phyloP scores from a whole-genome alignment of 2,888 invertebrate species.

The Drosophila gaucha region DNA sequence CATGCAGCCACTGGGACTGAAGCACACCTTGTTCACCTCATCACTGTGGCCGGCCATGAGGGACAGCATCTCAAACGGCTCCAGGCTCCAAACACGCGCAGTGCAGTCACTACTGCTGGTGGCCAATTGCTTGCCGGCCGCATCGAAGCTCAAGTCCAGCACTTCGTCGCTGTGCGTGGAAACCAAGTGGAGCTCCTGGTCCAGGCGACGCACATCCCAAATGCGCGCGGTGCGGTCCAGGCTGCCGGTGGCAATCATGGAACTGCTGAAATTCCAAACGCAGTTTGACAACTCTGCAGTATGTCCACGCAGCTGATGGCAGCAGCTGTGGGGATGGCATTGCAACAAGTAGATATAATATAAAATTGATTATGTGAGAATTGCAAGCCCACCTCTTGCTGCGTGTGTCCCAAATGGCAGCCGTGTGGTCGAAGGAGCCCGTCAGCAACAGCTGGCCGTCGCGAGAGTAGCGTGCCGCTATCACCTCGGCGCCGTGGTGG shows the following conservation, averaged over 20 bases:
- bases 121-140: conserved; percentile 89
- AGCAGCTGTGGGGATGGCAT: conserved; percentile 85
- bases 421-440: conserved; percentile 92
- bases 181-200: conserved; percentile 86
- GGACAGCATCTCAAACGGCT: conserved; percentile 83
- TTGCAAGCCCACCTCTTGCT: conserved; percentile 85
- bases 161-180: conserved; percentile 89
- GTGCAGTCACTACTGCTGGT: conserved; percentile 91
- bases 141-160: conserved; percentile 91
- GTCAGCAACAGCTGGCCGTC: conserved; percentile 90
- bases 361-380: not conserved
- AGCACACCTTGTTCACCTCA: conserved; percentile 91
- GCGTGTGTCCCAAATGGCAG: conserved; percentile 91
- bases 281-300: conserved; percentile 89
- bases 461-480: conserved; percentile 89
- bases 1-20: conserved; percentile 91
- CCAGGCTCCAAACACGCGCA: conserved; percentile 88
- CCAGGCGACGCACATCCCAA: conserved; percentile 88
- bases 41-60: conserved; percentile 88
- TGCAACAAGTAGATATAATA: not conserved
- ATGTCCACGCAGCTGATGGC: conserved; percentile 87
- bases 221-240: conserved; percentile 89
- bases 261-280: conserved; percentile 88
- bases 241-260: conserved; percentile 89
- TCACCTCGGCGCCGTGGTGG: conserved; percentile 92